Percentiles rank a stretch among this genome's conserved stretches.
Conservation (phyloP, 2,113 vertebrate genomes). For the Typhlomys cinereus region DNA sequence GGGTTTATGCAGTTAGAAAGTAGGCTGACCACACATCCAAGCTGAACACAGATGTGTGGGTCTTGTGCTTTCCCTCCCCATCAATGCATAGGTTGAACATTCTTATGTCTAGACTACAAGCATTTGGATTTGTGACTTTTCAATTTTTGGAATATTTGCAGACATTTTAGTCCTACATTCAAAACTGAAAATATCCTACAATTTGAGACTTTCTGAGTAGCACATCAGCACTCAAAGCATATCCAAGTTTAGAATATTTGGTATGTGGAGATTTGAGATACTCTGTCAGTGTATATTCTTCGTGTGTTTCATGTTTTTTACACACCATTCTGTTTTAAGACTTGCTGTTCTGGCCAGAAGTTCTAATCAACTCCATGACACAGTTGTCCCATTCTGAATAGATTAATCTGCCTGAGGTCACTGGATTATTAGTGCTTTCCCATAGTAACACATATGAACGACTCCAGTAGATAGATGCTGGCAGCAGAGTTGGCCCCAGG, state of each 20-base stretch:
- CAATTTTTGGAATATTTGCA: neutral
- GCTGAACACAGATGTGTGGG: rapidly evolving
- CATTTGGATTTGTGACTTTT: neutral
- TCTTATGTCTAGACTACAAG: neutral
- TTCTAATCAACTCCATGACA: neutral
- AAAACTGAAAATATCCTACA: neutral
- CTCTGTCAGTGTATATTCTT: neutral
- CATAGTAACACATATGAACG: neutral
- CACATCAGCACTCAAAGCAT: neutral
- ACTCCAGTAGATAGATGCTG: neutral
- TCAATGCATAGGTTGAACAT: neutral
- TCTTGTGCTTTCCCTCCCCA: neutral
- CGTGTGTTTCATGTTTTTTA: neutral
- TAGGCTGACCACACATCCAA: neutral
- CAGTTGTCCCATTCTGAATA: neutral
- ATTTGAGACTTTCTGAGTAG: neutral
- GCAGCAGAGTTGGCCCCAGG: neutral
- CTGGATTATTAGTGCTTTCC: neutral
- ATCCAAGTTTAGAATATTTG: neutral
- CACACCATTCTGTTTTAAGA: neutral
- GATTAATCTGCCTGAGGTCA: neutral
- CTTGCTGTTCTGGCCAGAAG: neutral
- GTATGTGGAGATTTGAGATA: neutral
- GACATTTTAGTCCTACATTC: neutral
- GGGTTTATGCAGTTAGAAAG: neutral